A percentile compares a stretch with the other conserved stretches of the same genome.
These are phyloP conservation scores for Anomalospiza imberbis DNA, from an alignment of 2,797 vertebrate genomes.

Conservation along the genomic window DNA sequence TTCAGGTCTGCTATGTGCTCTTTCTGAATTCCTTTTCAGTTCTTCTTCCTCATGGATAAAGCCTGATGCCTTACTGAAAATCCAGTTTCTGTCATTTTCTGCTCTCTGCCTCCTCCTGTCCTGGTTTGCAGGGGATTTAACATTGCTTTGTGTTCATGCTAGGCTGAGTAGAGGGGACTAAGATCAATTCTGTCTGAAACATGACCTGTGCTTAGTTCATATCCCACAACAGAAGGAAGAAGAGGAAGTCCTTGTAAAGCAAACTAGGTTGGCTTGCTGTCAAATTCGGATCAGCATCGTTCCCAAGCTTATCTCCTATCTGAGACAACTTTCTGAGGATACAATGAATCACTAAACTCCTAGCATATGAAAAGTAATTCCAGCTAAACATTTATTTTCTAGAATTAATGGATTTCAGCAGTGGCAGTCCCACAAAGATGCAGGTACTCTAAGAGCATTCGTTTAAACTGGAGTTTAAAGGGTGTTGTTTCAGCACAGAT, in stretches of 20 bases:
- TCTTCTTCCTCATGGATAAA: neutral
- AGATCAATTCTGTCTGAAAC: neutral
- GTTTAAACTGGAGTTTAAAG: neutral
- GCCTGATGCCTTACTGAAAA: neutral
- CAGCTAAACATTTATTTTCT: neutral
- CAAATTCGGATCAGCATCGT: rapidly evolving
- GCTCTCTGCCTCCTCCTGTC: neutral
- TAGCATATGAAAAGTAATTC: neutral
- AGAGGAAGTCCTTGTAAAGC: neutral
- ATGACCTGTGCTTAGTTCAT: neutral
- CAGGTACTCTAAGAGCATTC: neutral
- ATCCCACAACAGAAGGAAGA: neutral
- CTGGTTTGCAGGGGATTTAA: neutral
- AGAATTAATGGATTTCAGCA: neutral
- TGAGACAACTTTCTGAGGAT: neutral
- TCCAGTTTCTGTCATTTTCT: neutral
- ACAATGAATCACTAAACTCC: neutral
- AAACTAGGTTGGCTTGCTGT: neutral
- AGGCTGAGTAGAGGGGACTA: neutral
- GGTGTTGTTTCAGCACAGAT: neutral
- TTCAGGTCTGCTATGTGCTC: neutral
- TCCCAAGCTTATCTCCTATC: neutral
- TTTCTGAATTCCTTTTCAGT: neutral
- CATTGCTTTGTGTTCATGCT: neutral
- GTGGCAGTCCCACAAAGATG: neutral